Base-by-base conservation (phyloP, 2,797 vertebrate genomes). In the Hoplostethus atlanticus region DNA sequence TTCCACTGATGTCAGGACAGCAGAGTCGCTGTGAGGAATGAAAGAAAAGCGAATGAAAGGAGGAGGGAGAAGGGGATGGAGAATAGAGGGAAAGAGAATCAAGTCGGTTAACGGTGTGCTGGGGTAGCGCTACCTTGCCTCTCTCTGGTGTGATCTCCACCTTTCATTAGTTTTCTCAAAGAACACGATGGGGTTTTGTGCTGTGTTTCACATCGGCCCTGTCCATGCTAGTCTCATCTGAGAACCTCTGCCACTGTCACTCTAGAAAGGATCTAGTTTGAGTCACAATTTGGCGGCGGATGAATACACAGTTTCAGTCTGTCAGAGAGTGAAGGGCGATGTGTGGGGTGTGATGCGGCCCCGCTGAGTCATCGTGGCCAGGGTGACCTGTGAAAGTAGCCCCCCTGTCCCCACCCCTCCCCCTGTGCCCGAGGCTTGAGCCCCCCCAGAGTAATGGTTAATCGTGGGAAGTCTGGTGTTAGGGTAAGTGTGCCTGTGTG, bases 401-500 rank as follows among this genome's bases (percentile, higher is more conserved):
- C 87, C 53, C 66, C 86, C 78, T 3, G 3, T 38, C 51, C 68
- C 63, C 40, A 59, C 67, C 53, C 60, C 54, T 42, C 52, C 66
- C 13, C 62, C 58, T 17, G 28, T 13, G 6, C 15, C 59, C 12
- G 30, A 50, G 53, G 58, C 42, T 38, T 58, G 74, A 76, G 70
- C 21, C 77, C 77, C 84, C 87, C 83, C 80, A 87, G 85, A 92
- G 90, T 90, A 85, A 93, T 91, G 90, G 89, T 93, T 87, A 87
- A 91, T 88, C 86, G 75, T 90, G 87, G 91, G 87, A 94, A 89
- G 83, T 81, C 88, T 86, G 85, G 90, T 73, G 84, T 89, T 73
- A 89, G 91, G 91, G 89, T 89, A 89, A 91, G 90, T 91, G 83
- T 78, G 78, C 73, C 73, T 58, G 67, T 76, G 83, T 89, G 77